Evolutionary conservation across 2,888 invertebrate species (phyloP).

Genomic region (Teinopalpus imperialis): DNA sequence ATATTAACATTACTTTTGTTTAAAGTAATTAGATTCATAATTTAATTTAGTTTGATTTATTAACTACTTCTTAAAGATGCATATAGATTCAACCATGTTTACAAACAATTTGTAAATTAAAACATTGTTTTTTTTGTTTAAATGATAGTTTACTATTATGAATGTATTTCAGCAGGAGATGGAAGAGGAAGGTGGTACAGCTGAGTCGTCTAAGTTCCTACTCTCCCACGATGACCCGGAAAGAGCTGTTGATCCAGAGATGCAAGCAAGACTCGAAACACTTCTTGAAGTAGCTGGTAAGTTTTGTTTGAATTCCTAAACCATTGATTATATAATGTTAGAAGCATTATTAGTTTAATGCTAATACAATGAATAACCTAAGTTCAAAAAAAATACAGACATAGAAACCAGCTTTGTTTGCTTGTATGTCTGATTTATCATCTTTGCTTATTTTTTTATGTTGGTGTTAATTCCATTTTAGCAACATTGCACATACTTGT

Average conservation of each 20-base stretch:
- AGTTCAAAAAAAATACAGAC: too few species aligned
- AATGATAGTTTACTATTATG: neutral
- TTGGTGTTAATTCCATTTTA: too few species aligned
- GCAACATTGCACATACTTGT: too few species aligned
- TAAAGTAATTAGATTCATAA: neutral
- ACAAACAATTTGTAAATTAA: neutral
- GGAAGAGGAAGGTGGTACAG: conserved; percentile 73
- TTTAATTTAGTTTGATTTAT: too few species aligned
- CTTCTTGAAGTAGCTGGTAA: conserved; percentile 94
- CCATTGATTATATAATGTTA: neutral
- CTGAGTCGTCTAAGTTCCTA: conserved; percentile 76
- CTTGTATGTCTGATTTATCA: too few species aligned
- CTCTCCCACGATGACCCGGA: conserved; percentile 83
- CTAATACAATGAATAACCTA: too few species aligned
- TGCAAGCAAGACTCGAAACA: conserved; percentile 95
- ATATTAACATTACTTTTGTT: too few species aligned
- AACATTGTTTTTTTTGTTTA: neutral
- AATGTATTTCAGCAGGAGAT: conserved; percentile 69
- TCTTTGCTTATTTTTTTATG: too few species aligned
- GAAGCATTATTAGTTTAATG: too few species aligned
- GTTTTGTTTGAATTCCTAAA: conserved; percentile 32
- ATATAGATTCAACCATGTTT: neutral
- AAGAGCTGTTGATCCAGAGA: conserved; percentile 90
- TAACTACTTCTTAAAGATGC: too few species aligned
- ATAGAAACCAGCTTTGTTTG: too few species aligned